A percentile compares a stretch with the other conserved stretches of the same genome.
phyloP scores from a whole-genome alignment of 2,888 invertebrate genomes.

The Eupithecia tripunctaria region DNA sequence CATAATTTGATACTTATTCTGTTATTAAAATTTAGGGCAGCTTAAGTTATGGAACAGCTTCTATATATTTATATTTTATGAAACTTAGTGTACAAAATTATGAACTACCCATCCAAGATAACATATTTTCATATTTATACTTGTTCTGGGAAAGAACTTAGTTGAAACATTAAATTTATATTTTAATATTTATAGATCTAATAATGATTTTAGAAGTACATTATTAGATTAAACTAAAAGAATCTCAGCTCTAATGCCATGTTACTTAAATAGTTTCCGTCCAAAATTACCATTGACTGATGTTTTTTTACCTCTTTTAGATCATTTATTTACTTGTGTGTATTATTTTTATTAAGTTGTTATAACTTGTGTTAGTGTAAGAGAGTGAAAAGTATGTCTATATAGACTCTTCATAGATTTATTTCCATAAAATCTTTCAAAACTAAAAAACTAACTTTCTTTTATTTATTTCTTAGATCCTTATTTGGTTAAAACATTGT shows the following conservation, averaged over 20 bases:
- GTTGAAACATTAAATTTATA: constrained; percentile 9
- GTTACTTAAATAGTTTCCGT: constrained; percentile 83
- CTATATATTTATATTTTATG: constrained; percentile 13
- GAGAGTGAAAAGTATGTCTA: constrained; percentile 61
- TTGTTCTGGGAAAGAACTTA: not conserved
- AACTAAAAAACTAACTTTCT: not conserved
- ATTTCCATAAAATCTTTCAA: constrained; percentile 70
- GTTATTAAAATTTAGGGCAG: constrained; percentile 18
- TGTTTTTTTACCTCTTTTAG: constrained; percentile 62
- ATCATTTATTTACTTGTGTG: constrained; percentile 57
- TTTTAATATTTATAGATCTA: constrained; percentile 12
- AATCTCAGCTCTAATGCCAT: constrained; percentile 66
- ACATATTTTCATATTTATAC: constrained; percentile 18
- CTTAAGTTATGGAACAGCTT: not conserved
- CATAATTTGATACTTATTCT: constrained; percentile 8
- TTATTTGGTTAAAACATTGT: not conserved
- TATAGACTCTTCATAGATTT: constrained; percentile 70
- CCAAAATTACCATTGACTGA: constrained; percentile 82
- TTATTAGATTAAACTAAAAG: constrained; percentile 41
- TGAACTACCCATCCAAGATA: constrained; percentile 60
- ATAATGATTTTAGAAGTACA: not conserved
- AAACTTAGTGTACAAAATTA: constrained; percentile 29
- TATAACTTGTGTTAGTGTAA: constrained; percentile 60
- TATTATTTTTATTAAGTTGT: constrained; percentile 68
- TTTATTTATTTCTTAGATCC: not conserved